A percentile compares a stretch with the other conserved stretches of the same genome.
phyloP scores from a whole-genome alignment of 2,888 invertebrate genomes.

The Lydus trimaculatus region DNA sequence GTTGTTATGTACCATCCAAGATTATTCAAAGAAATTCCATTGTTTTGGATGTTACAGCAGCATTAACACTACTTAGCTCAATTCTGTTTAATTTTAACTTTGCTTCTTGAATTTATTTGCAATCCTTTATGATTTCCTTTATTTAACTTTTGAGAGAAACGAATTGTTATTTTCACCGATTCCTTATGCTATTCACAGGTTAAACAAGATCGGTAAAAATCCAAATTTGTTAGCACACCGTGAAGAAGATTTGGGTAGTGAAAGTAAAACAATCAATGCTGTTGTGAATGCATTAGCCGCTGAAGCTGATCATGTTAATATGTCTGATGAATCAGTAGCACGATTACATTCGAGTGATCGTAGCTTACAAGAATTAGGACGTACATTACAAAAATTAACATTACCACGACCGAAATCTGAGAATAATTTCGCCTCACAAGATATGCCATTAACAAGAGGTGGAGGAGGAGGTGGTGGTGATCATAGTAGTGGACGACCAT shows the following conservation, averaged over 20 bases:
- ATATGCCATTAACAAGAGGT: slow-evolving; percentile 70
- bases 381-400: slow-evolving; percentile 74
- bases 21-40: background rate
- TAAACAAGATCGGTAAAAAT: slow-evolving; percentile 98
- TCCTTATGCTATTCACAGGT: slow-evolving; percentile 42
- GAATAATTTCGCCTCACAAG: slow-evolving; percentile 76
- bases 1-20: background rate
- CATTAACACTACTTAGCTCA: background rate
- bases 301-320: slow-evolving; percentile 85
- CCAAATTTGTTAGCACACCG: slow-evolving; percentile 89
- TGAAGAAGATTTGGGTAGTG: slow-evolving; percentile 71
- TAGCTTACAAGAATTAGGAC: slow-evolving; percentile 67
- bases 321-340: slow-evolving; percentile 75
- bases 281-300: slow-evolving; percentile 92
- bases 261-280: slow-evolving; percentile 88
- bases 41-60: background rate
- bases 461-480: too few species aligned
- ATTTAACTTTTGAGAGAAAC: background rate
- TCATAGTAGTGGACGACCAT: slow-evolving; percentile 63
- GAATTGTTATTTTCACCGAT: background rate
- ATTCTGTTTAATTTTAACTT: background rate
- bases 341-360: slow-evolving; percentile 56
- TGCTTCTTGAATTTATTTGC: background rate
- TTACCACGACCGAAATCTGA: slow-evolving; percentile 84
- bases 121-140: background rate